Evolutionary conservation across 2,797 vertebrate species (phyloP).

Genomic region (Sebastes nivosus): DNA sequence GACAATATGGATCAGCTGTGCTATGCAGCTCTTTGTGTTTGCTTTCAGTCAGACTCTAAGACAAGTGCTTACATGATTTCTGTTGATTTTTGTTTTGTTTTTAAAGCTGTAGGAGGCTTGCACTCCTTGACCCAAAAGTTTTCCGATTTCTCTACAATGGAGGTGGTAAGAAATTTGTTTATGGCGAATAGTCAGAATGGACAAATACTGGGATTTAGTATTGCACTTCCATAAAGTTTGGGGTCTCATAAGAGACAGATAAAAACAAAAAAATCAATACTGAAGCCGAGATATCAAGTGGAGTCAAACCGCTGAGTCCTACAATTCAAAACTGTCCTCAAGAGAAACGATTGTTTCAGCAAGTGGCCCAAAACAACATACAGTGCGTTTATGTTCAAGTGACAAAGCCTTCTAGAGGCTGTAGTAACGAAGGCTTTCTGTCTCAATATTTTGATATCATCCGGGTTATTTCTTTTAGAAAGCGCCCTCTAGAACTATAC

Average conservation of each 20-base stretch:
- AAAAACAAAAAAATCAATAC: neutral
- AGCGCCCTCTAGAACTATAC: neutral
- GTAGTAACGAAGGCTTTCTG: neutral
- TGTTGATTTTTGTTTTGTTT: neutral
- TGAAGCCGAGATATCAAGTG: neutral
- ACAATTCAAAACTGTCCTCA: neutral
- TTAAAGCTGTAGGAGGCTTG: neutral
- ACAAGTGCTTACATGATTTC: neutral
- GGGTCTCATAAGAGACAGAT: neutral
- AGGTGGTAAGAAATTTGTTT: neutral
- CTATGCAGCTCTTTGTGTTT: neutral
- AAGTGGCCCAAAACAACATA: neutral
- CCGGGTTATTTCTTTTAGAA: neutral
- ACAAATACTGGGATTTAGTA: neutral
- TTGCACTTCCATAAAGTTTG: neutral
- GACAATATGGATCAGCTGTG: neutral
- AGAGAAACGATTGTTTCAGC: neutral
- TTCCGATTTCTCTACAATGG: neutral
- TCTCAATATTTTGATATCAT: neutral
- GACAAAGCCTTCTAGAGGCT: neutral
- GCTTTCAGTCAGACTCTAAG: neutral
- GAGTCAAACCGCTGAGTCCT: no score
- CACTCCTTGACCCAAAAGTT: neutral
- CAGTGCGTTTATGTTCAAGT: neutral
- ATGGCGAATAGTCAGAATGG: neutral